These are phyloP conservation scores for Nesidiocoris tenuis DNA, from an alignment of 2,888 invertebrate species.

Conservation along the genomic window DNA sequence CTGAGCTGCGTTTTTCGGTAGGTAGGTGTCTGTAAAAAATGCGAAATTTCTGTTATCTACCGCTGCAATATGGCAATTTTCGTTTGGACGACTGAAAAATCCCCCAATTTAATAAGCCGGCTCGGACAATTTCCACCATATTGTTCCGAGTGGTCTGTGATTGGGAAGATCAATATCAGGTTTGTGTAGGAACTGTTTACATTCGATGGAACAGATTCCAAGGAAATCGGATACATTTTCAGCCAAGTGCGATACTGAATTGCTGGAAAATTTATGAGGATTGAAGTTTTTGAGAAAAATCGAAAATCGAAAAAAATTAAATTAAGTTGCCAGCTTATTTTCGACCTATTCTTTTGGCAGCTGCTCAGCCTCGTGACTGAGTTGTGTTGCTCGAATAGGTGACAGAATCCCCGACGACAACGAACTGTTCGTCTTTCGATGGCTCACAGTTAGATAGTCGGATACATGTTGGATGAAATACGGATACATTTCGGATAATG, in stretches of 20 bases:
- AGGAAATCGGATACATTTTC: slow-evolving; percentile 24
- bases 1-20: no score
- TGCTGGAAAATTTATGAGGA: no score
- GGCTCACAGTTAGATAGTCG: not conserved
- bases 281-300: no score
- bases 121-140: slow-evolving; percentile 11
- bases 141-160: slow-evolving; percentile 32
- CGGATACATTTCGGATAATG: no score
- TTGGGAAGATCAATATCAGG: slow-evolving; percentile 31
- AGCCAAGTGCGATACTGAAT: no score
- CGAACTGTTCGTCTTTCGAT: slow-evolving; percentile 1
- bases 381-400: slow-evolving; percentile 13
- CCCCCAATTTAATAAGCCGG: slow-evolving; percentile 42
- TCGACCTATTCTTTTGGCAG: slow-evolving; percentile 26
- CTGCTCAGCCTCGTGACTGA: slow-evolving; percentile 6
- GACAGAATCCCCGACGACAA: not conserved
- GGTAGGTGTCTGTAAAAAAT: no score
- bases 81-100: no score
- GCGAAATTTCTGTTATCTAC: no score
- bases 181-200: slow-evolving; percentile 33
- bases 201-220: slow-evolving; percentile 2
- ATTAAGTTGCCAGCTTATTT: no score
- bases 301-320: no score
- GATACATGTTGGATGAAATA: no score
- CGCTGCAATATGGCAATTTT: no score